Conservation (phyloP, 2,113 vertebrate genomes). For the Mixornis gularis region DNA sequence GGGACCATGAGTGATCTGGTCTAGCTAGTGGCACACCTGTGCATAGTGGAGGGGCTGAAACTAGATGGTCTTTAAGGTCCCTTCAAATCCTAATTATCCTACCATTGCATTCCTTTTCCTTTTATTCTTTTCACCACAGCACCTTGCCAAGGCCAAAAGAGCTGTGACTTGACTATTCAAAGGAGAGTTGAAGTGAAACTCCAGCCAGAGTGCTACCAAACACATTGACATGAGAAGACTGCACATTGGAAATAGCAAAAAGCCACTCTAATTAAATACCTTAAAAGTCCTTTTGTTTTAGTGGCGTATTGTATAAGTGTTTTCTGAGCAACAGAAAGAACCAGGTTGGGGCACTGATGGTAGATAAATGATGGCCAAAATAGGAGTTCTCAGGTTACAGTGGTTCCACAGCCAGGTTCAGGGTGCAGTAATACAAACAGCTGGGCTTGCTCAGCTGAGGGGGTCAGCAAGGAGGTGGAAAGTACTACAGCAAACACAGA, state of each 20-base stretch:
- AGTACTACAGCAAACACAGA: background rate
- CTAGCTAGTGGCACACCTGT: background rate
- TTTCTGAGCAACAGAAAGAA: background rate
- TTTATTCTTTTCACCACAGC: background rate
- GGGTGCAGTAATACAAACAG: background rate
- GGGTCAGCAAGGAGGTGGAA: background rate
- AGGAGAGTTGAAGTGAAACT: background rate
- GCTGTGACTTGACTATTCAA: background rate
- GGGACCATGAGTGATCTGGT: background rate
- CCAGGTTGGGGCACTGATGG: background rate
- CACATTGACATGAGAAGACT: background rate
- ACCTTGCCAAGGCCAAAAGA: background rate
- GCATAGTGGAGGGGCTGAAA: background rate
- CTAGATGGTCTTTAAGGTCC: background rate
- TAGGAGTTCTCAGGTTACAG: fast-evolving
- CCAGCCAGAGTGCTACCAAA: background rate
- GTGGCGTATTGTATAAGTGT: background rate
- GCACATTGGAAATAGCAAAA: background rate
- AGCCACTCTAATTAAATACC: background rate
- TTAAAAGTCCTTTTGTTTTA: background rate
- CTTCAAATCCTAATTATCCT: background rate
- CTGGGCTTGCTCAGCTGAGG: background rate
- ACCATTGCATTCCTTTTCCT: background rate
- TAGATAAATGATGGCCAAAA: background rate
- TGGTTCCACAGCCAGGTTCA: background rate